Base-by-base conservation (phyloP, 2,888 invertebrate genomes). In the Eumacrocentrus americanus region DNA sequence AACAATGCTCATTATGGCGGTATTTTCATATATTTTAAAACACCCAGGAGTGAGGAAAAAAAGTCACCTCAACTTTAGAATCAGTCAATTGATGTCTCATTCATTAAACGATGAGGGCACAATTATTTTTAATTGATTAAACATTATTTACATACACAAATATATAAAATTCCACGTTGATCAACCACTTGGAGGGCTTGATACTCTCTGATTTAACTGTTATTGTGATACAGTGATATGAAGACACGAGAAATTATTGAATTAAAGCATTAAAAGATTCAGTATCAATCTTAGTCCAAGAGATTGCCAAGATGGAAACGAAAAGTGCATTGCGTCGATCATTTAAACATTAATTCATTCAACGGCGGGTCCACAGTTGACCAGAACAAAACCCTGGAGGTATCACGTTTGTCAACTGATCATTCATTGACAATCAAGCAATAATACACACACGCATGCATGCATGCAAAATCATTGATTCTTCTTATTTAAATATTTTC, bases 21-120 rank as follows among this genome's bases (percentile, higher is more conserved):
- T n/a, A n/a, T n/a, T n/a, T n/a, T n/a, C n/a, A n/a, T n/a, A n/a
- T n/a, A n/a, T n/a, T n/a, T n/a, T n/a, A n/a, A n/a, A n/a, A n/a
- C n/a, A n/a, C n/a, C n/a, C n/a, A n/a, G n/a, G n/a, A n/a, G 20
- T 9, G 9, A n/a, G 20, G 20, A n/a, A 20, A 7, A 2, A 42
- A 42, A 42, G 1, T 9, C 20, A 42, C 42, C 42, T 42, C 42
- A 42, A n/a, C n/a, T 9, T 42, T 20, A 42, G 1, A 42, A 42
- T 42, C 42, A 42, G 42, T 42, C 42, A 42, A 42, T 42, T n/a
- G n/a, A n/a, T n/a, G 18, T 42, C 42, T 42, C 20, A 42, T 42
- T n/a, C n/a, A n/a, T n/a, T n/a, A n/a, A n/a, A n/a, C n/a, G n/a
- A n/a, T n/a, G n/a, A n/a, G n/a, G n/a, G n/a, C n/a, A n/a, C 42